Base-by-base conservation (phyloP, 2,113 vertebrate species). In the Hippocampus mohnikei region DNA sequence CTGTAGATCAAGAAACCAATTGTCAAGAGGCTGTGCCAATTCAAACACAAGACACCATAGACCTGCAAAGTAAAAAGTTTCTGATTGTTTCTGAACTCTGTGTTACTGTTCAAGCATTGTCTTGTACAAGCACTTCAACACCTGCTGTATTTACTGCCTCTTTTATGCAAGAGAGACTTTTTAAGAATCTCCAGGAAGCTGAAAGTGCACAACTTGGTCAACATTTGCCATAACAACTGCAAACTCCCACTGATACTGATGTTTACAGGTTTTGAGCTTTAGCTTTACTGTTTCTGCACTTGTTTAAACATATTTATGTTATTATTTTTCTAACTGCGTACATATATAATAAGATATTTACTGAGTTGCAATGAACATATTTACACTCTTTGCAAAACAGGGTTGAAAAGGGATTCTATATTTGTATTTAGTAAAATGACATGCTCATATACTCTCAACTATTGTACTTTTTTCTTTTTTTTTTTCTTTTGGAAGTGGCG, bases 181-280 rank as follows among this genome's bases (percentile, higher is more conserved):
- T 60, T 7, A 20, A 60, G 3, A 18, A 5, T 11, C 9, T 58
- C 21, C n/a, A 25, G 27, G 13, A 59, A 33, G 25, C 27, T 65
- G 41, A 65, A 33, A 6, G 46, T 8, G 23, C 21, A 21, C 44
- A 27, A 29, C 65, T 67, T 50, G 27, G 5, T 53, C 64, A 67
- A 61, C 72, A 41, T 79, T 18, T 67, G 10, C 76, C 81, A 66
- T 77, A 79, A 74, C 63, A 62, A 37, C n/a, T 41, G 33, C 67
- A 41, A 59, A 71, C 55, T 65, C 40, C 59, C 58, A 64, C 75
- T 66, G 67, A 76, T 53, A 60, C 75, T 66, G 65, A 75, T n/a
- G 83, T 88, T 86, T 80, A 84, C 81, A 55, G 66, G 74, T 79
- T 65, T 78, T 73, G 33, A 81, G 73, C 74, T 84, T 85, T 77